Base-by-base conservation (phyloP, 2,888 invertebrate genomes). In the Nymphalis c-album region DNA sequence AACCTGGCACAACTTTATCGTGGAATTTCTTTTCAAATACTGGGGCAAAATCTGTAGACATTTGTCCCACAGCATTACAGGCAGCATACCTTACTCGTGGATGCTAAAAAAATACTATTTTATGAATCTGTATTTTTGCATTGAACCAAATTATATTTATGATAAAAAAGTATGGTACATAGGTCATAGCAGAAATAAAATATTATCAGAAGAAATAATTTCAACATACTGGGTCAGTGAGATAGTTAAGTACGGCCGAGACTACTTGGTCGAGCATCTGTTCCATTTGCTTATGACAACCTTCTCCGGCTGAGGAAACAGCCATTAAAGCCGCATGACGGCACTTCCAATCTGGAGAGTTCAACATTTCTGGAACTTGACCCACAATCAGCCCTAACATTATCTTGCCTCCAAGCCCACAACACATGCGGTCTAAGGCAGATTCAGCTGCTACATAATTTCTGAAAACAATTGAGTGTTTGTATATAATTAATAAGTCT, bases 281-380 rank as follows among this genome's bases (percentile, higher is more conserved):
- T 86, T 98, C 98, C 99, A 99, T 99, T 87, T 99, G 98, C 83
- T 98, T 97, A 84, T 98, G 98, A 84, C 99, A 99, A 26, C 99
- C 99, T 92, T 99, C 99, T 6, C 99, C 99, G 69, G 98, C 97
- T 0, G 99, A 98, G 7, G 99, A 99, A 59, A 99, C 96, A 0
- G 99, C 99, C 99, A 99, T 99, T 48, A 99, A 94, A 2, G 98
- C 99, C 53, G 99, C 99, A 88, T 99, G 98, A n/a, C 97, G 94
- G 75, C 96, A 95, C 77, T 96, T 95, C 97, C 97, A 97, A 80
- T 97, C 95, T 16, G 94, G 93, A 74, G 95, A 96, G 59, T 93
- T 93, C 77, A 99, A 91, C 98, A 99, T 98, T 48, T 93, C 93
- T 0, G 98, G 97, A 73, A 99, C 95, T 79, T 95, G 95, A 60